These are phyloP conservation scores for Anarsia innoxiella DNA, from an alignment of 2,888 invertebrate species.

Conservation along the genomic window DNA sequence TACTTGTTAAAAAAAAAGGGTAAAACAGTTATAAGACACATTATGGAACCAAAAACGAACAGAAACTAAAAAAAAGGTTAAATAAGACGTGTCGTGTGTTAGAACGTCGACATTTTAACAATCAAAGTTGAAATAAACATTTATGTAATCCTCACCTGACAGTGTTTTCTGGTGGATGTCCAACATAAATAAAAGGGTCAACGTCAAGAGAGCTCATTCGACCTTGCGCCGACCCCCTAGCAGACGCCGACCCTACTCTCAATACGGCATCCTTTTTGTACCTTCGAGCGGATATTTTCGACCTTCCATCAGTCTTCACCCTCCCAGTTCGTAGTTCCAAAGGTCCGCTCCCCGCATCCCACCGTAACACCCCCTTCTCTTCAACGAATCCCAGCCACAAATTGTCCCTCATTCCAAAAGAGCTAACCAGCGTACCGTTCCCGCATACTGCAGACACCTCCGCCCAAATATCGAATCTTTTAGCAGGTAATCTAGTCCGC, in stretches of 20 bases:
- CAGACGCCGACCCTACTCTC: conserved; percentile 46
- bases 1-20: no score
- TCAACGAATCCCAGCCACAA: conserved; percentile 62
- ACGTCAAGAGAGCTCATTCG: conserved; percentile 61
- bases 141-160: conserved; percentile 44
- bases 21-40: no score
- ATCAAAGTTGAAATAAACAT: neutral
- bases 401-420: conserved; percentile 59
- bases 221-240: conserved; percentile 52
- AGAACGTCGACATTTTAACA: no score
- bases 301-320: conserved; percentile 48
- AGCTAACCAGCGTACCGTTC: conserved; percentile 53
- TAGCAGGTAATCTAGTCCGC: conserved; percentile 52
- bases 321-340: conserved; percentile 52
- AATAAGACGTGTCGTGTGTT: no score
- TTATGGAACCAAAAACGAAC: no score
- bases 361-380: conserved; percentile 50
- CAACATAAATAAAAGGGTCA: conserved; percentile 57
- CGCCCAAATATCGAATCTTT: conserved; percentile 65
- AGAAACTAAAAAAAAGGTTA: no score
- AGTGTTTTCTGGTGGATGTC: conserved; percentile 56
- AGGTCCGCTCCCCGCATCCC: conserved; percentile 62
- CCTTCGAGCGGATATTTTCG: conserved; percentile 55
- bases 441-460: conserved; percentile 62
- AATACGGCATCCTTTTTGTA: conserved; percentile 63